Conservation (phyloP, 2,797 vertebrate species). For the Bothrops alternatus region DNA sequence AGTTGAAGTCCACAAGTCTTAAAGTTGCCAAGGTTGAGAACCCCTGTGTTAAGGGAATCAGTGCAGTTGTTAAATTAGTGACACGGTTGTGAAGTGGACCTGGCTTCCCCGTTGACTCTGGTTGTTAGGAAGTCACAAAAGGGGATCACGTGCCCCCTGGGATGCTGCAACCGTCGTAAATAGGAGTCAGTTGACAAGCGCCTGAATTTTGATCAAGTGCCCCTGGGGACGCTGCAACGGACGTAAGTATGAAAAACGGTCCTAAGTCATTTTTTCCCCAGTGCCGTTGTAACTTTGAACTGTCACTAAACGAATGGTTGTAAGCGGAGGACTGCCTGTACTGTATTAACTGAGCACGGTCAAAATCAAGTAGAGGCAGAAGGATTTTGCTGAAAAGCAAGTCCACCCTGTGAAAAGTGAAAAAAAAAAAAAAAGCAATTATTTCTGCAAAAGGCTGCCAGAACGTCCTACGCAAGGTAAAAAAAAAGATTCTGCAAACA, state of each 20-base stretch:
- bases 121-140: neutral
- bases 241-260: neutral
- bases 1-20: no score
- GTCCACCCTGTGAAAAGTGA: neutral
- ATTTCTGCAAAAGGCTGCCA: neutral
- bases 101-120: neutral
- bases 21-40: no score
- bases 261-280: neutral
- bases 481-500: neutral
- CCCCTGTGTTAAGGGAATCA: neutral
- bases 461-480: neutral
- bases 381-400: neutral
- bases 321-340: neutral
- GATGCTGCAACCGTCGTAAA: neutral
- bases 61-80: neutral
- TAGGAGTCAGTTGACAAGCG: neutral
- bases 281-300: neutral
- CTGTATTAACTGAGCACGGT: neutral
- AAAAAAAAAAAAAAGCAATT: neutral
- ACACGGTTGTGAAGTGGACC: neutral
- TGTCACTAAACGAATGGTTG: neutral
- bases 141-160: neutral
- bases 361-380: neutral
- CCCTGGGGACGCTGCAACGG: neutral
- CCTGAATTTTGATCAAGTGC: neutral